phyloP scores from a whole-genome alignment of 2,888 invertebrate genomes.

The Caenorhabditis zanzibari region DNA sequence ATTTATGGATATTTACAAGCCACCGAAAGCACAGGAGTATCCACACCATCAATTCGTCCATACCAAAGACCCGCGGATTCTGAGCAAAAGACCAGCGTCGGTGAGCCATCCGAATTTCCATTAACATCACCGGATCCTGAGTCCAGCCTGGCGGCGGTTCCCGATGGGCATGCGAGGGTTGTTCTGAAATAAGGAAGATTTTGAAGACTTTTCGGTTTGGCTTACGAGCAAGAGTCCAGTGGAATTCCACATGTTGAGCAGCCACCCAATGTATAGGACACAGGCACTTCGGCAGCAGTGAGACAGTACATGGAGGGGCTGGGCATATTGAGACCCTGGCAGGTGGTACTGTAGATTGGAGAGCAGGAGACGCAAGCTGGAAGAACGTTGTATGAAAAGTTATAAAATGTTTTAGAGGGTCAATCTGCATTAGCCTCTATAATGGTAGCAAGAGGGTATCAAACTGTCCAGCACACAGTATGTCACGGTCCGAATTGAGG shows the following conservation, averaged over 20 bases:
- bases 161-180: neutral
- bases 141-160: neutral
- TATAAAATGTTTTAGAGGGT: too few species aligned
- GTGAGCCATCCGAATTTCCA: neutral
- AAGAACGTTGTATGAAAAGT: too few species aligned
- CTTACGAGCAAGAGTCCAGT: constrained; percentile 19
- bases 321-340: constrained; percentile 1
- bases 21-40: neutral
- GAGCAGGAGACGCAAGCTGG: constrained; percentile 2
- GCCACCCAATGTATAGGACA: constrained; percentile 6
- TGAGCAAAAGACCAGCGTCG: neutral
- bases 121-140: neutral
- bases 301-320: constrained; percentile 18
- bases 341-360: neutral
- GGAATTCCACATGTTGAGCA: neutral
- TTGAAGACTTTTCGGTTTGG: neutral
- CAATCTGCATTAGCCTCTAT: too few species aligned
- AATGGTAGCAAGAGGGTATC: too few species aligned
- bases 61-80: neutral
- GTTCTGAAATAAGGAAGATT: neutral
- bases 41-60: neutral
- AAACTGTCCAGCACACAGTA: too few species aligned
- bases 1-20: neutral
- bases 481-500: too few species aligned
- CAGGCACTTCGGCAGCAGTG: constrained; percentile 6